Base-by-base conservation (phyloP, 2,888 invertebrate genomes). In the Polyommatus icarus region DNA sequence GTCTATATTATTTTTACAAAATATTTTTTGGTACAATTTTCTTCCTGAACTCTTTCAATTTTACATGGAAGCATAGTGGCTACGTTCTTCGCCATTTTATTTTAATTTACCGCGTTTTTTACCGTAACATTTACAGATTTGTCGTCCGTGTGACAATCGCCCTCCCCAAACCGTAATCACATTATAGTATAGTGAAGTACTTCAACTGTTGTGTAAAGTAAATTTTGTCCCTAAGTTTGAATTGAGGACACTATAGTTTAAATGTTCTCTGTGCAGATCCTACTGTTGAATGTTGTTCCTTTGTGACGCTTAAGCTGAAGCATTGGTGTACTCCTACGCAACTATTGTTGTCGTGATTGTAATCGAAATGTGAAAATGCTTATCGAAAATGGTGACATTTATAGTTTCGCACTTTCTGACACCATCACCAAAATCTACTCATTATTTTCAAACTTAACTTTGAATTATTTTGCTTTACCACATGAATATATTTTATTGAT, bases 101-200 rank as follows among this genome's bases (percentile, higher is more conserved):
- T 77, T 75, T 77, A 61, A 71, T 76, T 32, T 61, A 57, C 46
- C 76, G 59, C 29, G 59, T 54, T 61, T 57, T 61, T 15, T n/a
- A 72, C 57, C 50, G 32, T 40, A 40, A 75, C 71, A 32, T 73
- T 18, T 80, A 77, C 24, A 78, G 76, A 78, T 72, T 78, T 71
- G 88, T 90, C 91, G 91, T 90, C 91, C 85, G 86, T 89, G 91
- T 92, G 88, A 91, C 91, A 87, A 91, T 90, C 92, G 92, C 92
- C 92, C 91, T 83, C 86, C 83, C 91, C 89, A 91, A 91, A 89
- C 87, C 90, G 90, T 91, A 87, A 87, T 87, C 85, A 83, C 82
- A 80, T 67, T 3, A 12, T 46, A 46, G 3, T 67, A 67, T 83
- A 88, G 87, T 87, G 81, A 80, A 80, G 81, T 86, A 86, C 87